Base-by-base conservation (phyloP, 2,888 invertebrate species). In the Phoenoteleia sp. region DNA sequence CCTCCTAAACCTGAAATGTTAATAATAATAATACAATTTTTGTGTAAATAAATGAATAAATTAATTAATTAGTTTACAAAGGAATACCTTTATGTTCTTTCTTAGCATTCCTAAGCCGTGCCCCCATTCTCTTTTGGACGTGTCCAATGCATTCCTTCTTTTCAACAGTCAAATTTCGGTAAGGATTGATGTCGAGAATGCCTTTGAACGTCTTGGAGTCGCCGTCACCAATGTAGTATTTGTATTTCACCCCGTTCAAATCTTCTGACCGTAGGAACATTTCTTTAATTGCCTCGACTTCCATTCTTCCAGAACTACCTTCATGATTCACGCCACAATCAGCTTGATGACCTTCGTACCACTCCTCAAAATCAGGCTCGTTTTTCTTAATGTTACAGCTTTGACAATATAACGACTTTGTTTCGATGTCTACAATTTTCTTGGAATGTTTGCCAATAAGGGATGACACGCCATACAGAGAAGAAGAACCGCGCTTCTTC, bases 251-350 rank as follows among this genome's bases (percentile, higher is more conserved):
- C 15, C 45, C 45, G 45, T 45, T 45, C 45, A 45, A 45, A 45
- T 9, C 42, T 39, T 83, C 71, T 9, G 84, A 79, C 3, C 64
- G 15, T 64, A 47, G 36, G 27, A 67, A 67, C 52, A 49, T n/a
- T n/a, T n/a, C n/a, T n/a, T n/a, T n/a, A n/a, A n/a, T n/a, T n/a
- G n/a, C n/a, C n/a, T n/a, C n/a, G 27, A 52, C 39, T 21, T 52
- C 67, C 67, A 67, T 49, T 29, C 29, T 52, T 21, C 52, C 33
- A 9, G 7, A 33, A 13, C 33, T 52, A 67, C 52, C 49, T 36
- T 33, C 21, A 45, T 45, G 45, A 45, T 62, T 62, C 3, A 45
- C 27, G 17, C 27, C 29, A 33, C 49, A 52, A 39, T 67, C 21
- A 52, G 19, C 23, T 67, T 67, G 49, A 67, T 67, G 52, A 49